A percentile compares a stretch with the other conserved stretches of the same genome.
phyloP scores from a whole-genome alignment of 2,113 vertebrate species.

The Typhlomys cinereus region DNA sequence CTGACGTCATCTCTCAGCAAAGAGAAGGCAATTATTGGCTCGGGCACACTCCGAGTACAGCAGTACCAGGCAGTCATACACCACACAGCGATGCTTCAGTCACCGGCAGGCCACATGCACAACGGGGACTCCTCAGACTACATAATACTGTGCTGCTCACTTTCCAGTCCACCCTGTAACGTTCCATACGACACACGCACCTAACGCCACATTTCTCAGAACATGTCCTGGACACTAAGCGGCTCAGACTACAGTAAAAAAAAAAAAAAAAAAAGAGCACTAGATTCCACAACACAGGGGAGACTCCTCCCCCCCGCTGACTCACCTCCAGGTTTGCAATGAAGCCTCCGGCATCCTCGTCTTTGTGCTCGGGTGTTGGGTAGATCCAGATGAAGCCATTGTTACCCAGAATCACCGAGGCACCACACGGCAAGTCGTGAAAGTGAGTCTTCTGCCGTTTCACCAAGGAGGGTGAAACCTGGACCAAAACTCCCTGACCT shows the following conservation, averaged over 20 bases:
- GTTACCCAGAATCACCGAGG: slow-evolving; percentile 95
- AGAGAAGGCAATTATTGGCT: not conserved
- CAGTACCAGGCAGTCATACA: not conserved
- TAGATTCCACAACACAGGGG: fast-evolving
- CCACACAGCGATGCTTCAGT: not conserved
- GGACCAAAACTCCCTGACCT: slow-evolving; percentile 95
- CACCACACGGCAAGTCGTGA: slow-evolving; percentile 95
- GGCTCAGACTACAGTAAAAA: not conserved
- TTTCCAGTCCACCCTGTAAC: no score
- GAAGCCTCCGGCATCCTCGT: slow-evolving; percentile 94
- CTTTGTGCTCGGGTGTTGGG: slow-evolving; percentile 90
- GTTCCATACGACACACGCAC: not conserved
- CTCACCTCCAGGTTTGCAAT: slow-evolving; percentile 92
- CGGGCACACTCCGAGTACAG: not conserved
- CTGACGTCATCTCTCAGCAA: not conserved
- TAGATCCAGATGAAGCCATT: slow-evolving; percentile 98
- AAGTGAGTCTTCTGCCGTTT: slow-evolving; percentile 98
- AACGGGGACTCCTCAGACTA: not conserved
- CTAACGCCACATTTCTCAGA: not conserved
- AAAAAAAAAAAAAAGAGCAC: not conserved
- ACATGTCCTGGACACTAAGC: not conserved
- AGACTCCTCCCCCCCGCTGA: fast-evolving
- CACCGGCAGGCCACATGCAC: not conserved
- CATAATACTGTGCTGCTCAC: not conserved
- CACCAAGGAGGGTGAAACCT: slow-evolving; percentile 94